A percentile compares a stretch with the other conserved stretches of the same genome.
Conservation (phyloP, 2,113 vertebrate genomes). For the Daboia siamensis region DNA sequence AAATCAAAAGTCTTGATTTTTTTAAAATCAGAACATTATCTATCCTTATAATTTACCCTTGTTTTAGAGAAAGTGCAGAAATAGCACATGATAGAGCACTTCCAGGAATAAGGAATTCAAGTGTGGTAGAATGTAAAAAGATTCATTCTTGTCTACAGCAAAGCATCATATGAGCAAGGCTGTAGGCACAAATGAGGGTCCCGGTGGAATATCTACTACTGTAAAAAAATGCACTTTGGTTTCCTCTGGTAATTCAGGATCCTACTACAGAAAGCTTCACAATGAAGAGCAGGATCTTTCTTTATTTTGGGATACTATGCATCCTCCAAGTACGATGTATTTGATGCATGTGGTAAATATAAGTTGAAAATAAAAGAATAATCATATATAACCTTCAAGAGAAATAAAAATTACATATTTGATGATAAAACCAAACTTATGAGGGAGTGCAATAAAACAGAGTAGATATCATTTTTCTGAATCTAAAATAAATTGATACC, state of each 20-base stretch:
- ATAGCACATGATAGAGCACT: neutral
- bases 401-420: neutral
- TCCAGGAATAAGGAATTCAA: neutral
- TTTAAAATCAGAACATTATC: slow-evolving; percentile 45
- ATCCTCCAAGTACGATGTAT: neutral
- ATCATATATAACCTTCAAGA: neutral
- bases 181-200: neutral
- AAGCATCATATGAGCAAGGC: neutral
- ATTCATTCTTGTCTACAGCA: neutral
- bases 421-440: neutral
- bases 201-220: neutral
- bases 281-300: neutral
- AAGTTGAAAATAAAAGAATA: neutral
- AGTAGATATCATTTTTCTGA: neutral
- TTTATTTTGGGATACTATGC: neutral
- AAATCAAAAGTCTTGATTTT: slow-evolving; percentile 26
- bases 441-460: neutral
- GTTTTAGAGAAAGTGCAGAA: neutral
- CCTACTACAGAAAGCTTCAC: neutral
- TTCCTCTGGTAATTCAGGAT: neutral
- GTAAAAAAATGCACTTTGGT: slow-evolving; percentile 20
- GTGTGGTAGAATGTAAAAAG: neutral
- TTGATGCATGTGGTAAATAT: slow-evolving; percentile 19
- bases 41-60: slow-evolving; percentile 7
- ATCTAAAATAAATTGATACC: slow-evolving; percentile 69